These are phyloP conservation scores for Limanda limanda DNA, from an alignment of 2,113 vertebrate species.

Conservation along the genomic window DNA sequence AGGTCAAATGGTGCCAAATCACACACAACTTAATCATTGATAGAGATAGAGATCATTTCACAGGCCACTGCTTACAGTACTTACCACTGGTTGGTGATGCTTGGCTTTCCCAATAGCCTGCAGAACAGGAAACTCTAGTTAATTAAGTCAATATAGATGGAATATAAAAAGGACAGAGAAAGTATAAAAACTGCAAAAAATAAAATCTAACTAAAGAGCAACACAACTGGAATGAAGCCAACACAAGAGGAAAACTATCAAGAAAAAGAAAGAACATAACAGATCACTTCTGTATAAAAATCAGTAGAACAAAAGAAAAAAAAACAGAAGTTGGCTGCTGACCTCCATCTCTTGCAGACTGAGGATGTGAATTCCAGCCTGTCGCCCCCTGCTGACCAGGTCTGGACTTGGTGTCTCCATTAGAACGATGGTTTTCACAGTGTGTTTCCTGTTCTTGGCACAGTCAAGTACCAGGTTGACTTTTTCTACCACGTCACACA, in stretches of 20 bases:
- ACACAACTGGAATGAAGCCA: background rate
- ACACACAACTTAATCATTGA: background rate
- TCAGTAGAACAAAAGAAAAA: no score
- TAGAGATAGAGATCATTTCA: background rate
- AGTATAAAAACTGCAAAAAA: background rate
- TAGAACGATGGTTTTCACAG: constrained; percentile 86
- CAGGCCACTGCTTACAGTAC: constrained; percentile 39
- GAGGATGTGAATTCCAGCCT: constrained; percentile 86
- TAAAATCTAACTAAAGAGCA: background rate
- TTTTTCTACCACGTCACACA: constrained; percentile 90
- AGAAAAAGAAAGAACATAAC: no score
- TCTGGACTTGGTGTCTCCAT: constrained; percentile 86
- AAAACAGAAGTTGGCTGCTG: constrained; percentile 2
- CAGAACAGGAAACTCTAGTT: constrained; percentile 6
- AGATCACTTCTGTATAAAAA: no score
- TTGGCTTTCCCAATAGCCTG: constrained; percentile 86
- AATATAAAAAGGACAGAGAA: background rate
- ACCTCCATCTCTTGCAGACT: constrained; percentile 89
- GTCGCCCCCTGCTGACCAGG: constrained; percentile 82
- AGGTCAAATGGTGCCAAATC: background rate
- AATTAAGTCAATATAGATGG: background rate
- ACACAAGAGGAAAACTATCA: no score
- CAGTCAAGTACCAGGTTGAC: constrained; percentile 84
- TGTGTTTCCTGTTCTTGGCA: constrained; percentile 78
- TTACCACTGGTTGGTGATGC: constrained; percentile 83